These are phyloP conservation scores for Temnothorax longispinosus DNA, from an alignment of 1,140 invertebrate genomes.

Conservation along the genomic window DNA sequence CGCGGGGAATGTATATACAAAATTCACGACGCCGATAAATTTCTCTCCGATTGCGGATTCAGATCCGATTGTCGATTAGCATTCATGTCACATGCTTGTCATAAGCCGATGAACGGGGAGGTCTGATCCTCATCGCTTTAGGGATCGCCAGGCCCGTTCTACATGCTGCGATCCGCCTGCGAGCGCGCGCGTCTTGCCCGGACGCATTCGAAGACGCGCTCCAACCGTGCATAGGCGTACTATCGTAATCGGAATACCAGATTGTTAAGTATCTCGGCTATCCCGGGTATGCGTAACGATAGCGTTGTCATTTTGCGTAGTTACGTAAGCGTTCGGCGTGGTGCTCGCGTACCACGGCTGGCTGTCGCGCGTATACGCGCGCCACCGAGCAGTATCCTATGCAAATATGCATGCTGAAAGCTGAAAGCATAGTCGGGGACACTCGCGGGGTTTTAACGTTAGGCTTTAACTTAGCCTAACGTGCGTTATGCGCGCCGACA, in stretches of 20 bases:
- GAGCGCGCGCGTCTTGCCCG: not conserved
- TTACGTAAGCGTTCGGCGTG: conserved; percentile 18
- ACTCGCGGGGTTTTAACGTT: conserved; percentile 72
- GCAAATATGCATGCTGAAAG: conserved; percentile 66
- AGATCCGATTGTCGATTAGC: not conserved
- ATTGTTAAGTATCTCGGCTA: conserved; percentile 42
- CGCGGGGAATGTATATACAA: not conserved
- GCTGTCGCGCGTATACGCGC: conserved; percentile 6
- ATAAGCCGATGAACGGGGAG: conserved; percentile 18
- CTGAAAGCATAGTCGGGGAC: conserved; percentile 70
- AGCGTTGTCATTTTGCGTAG: conserved; percentile 51
- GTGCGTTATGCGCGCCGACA: conserved; percentile 69
- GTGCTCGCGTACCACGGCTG: conserved; percentile 29
- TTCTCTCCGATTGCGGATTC: not conserved
- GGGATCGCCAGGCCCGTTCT: conserved; percentile 21
- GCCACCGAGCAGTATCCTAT: conserved; percentile 66
- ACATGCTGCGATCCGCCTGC: conserved; percentile 3
- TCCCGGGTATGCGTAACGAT: conserved; percentile 30
- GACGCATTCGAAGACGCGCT: conserved; percentile 44
- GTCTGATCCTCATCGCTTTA: conserved; percentile 15
- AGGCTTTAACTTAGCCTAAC: conserved; percentile 63
- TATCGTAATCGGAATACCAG: conserved; percentile 31
- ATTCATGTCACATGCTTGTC: conserved; percentile 36
- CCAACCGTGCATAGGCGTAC: conserved; percentile 12
- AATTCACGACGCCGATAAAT: conserved; percentile 8